Percentiles rank a stretch among this genome's conserved stretches.
These are phyloP conservation scores for Pterostichus niger DNA, from an alignment of 2,888 invertebrate species.

Conservation along the genomic window DNA sequence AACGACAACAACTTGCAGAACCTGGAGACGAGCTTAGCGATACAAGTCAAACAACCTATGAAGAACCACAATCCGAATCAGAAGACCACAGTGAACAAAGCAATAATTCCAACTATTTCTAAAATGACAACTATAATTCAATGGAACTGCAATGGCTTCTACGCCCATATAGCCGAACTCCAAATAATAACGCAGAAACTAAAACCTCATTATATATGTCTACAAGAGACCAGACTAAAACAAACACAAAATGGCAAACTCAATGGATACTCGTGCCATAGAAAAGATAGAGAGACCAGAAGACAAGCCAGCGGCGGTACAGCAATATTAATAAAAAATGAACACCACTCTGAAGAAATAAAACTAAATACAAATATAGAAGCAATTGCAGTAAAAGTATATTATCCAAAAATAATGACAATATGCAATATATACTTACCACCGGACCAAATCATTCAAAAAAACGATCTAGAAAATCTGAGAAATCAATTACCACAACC, in stretches of 20 bases:
- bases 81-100: background rate
- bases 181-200: background rate
- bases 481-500: conserved; percentile 68
- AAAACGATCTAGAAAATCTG: conserved; percentile 41
- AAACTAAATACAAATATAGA: conserved; percentile 52
- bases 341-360: conserved; percentile 64
- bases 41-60: background rate
- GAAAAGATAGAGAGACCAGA: background rate
- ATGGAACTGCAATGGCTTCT: conserved; percentile 30
- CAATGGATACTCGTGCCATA: background rate
- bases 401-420: conserved; percentile 34
- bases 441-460: conserved; percentile 4
- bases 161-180: conserved; percentile 9
- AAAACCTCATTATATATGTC: conserved; percentile 6
- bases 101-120: background rate
- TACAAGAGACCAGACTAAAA: conserved; percentile 34
- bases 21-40: background rate
- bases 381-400: conserved; percentile 60
- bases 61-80: too few relatives aligned
- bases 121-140: background rate
- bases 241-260: background rate
- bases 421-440: conserved; percentile 68
- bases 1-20: background rate
- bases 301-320: conserved; percentile 68
- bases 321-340: conserved; percentile 63